Percentiles rank a stretch among this genome's conserved stretches.
These are phyloP conservation scores for Perithous albicinctus DNA, from an alignment of 2,888 invertebrate genomes.

Conservation along the genomic window DNA sequence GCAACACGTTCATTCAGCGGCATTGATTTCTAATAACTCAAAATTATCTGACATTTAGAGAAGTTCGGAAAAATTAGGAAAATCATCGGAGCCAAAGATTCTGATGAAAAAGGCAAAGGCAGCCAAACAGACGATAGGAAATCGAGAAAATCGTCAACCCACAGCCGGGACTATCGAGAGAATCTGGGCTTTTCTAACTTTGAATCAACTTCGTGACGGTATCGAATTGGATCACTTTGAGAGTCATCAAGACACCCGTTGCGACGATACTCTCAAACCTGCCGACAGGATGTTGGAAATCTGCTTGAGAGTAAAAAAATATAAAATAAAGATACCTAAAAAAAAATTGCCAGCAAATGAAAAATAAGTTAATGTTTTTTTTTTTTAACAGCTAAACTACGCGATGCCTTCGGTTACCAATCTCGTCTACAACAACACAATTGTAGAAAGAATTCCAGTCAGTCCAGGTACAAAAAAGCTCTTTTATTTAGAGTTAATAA, in stretches of 20 bases:
- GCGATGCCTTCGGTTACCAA: conserved; percentile 45
- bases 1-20: too few relatives aligned
- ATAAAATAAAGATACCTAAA: neutral
- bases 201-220: conserved; percentile 15
- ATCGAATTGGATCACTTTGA: conserved; percentile 28
- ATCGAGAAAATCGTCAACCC: neutral
- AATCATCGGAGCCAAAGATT: neutral
- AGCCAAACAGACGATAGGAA: neutral
- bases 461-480: conserved; percentile 38
- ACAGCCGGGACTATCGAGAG: conserved; percentile 16
- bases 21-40: too few relatives aligned
- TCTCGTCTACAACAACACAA: conserved; percentile 36
- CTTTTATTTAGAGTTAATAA: neutral
- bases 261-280: conserved; percentile 42
- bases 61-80: conserved; percentile 5
- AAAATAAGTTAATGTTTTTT: neutral
- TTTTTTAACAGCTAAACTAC: conserved; percentile 44
- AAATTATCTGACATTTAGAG: conserved; percentile 3
- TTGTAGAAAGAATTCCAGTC: conserved; percentile 32
- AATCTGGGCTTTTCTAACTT: conserved; percentile 43
- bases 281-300: conserved; percentile 41
- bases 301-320: conserved; percentile 33
- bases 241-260: conserved; percentile 43
- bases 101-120: conserved; percentile 13
- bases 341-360: neutral